Conservation (phyloP, 2,113 vertebrate genomes). For the Glaucomys volans region DNA sequence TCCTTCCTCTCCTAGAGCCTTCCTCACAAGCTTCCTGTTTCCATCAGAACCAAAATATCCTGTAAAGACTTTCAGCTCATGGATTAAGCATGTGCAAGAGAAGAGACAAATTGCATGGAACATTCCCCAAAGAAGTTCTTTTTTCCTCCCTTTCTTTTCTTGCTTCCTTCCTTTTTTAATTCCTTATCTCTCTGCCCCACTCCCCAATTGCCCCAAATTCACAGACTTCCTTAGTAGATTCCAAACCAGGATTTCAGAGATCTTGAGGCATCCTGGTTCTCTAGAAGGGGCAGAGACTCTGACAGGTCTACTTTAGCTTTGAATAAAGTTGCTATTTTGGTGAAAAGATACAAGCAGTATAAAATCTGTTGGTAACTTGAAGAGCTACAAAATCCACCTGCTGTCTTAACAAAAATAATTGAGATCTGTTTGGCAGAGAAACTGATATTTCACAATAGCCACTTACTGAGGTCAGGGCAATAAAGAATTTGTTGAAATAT, state of each 20-base stretch:
- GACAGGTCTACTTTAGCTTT: not conserved
- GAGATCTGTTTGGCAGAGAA: not conserved
- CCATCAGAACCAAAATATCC: not conserved
- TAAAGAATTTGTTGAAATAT: not conserved
- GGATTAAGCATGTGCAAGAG: fast-evolving
- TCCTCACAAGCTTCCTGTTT: conserved; percentile 56
- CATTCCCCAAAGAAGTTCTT: not conserved
- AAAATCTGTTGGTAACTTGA: not conserved
- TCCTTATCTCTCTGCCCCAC: conserved; percentile 55
- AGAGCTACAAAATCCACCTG: not conserved
- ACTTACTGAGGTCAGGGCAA: not conserved
- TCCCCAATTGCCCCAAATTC: not conserved
- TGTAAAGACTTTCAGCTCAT: not conserved
- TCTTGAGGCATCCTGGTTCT: not conserved
- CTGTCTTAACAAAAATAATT: not conserved
- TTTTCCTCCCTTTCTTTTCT: conserved; percentile 29
- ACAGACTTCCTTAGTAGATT: conserved; percentile 31
- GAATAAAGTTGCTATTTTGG: not conserved
- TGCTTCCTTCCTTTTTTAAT: conserved; percentile 46
- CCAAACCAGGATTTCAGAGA: conserved; percentile 29
- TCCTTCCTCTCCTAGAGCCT: conserved; percentile 49
- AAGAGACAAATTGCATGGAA: not conserved
- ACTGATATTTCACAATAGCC: not conserved
- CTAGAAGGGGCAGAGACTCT: fast-evolving
- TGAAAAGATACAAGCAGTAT: not conserved